Conservation (phyloP, 2,797 vertebrate genomes). For the Scleropages formosus region DNA sequence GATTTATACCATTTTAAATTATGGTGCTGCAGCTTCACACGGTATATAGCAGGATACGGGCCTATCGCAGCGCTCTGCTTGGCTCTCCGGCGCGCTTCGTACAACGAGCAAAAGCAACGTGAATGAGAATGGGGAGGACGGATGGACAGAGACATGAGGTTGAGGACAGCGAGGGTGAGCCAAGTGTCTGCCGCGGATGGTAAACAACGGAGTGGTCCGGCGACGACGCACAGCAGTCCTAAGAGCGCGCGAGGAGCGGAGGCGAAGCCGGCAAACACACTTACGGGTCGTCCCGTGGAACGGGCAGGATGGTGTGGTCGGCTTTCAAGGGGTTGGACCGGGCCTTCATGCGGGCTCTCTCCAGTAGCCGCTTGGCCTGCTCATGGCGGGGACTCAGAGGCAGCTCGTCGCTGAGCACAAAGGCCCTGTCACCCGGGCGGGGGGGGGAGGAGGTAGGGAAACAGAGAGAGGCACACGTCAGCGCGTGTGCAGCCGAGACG, state of each 20-base stretch:
- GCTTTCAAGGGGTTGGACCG: conserved; percentile 81
- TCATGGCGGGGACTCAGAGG: conserved; percentile 71
- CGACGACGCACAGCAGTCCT: not conserved
- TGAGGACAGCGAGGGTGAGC: not conserved
- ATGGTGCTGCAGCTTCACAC: too few species aligned
- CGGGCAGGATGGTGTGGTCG: conserved; percentile 79
- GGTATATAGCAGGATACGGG: not conserved
- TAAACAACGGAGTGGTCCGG: not conserved
- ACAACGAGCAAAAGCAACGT: not conserved
- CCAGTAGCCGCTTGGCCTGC: conserved; percentile 75
- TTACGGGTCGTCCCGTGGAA: conserved; percentile 59
- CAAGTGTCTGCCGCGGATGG: conserved; percentile 7
- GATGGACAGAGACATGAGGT: not conserved
- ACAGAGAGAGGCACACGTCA: conserved; percentile 53
- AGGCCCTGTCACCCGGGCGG: conserved; percentile 56
- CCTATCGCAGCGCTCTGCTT: not conserved
- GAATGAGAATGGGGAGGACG: not conserved
- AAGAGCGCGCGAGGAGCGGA: not conserved
- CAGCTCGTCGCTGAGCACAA: conserved; percentile 57
- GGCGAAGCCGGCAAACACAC: conserved; percentile 35
- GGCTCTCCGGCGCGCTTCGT: not conserved
- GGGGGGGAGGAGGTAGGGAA: conserved; percentile 20
- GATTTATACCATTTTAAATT: too few species aligned
- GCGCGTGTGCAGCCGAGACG: conserved; percentile 48
- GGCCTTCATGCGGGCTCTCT: conserved; percentile 81